Percentiles rank a stretch among this genome's conserved stretches.
phyloP scores from a whole-genome alignment of 2,113 vertebrate genomes.

The Meriones unguiculatus region DNA sequence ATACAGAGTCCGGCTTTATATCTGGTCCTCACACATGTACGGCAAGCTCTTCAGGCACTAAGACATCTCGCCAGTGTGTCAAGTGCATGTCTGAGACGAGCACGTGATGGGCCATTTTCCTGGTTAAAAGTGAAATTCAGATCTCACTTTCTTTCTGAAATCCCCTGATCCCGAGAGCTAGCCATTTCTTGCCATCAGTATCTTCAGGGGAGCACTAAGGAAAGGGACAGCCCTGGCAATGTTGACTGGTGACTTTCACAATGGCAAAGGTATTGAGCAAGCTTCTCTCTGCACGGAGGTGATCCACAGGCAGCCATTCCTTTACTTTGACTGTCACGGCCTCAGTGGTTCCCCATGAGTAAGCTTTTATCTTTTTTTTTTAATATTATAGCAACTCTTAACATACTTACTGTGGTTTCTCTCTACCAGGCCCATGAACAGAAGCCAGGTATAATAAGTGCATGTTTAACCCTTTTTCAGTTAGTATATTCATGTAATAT shows the following conservation, averaged over 20 bases:
- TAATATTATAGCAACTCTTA: conserved; percentile 9
- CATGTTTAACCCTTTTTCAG: conserved; percentile 15
- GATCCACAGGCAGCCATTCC: neutral
- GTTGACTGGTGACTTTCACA: neutral
- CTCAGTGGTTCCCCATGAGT: neutral
- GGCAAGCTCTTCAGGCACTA: neutral
- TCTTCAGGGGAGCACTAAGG: neutral
- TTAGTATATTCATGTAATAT: too few relatives aligned
- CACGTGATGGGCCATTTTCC: neutral
- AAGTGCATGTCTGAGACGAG: neutral
- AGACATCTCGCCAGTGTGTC: neutral
- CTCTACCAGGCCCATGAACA: neutral
- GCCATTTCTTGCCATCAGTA: neutral
- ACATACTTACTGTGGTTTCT: conserved; percentile 29
- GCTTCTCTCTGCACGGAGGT: neutral
- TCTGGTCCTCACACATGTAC: neutral
- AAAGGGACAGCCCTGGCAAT: neutral
- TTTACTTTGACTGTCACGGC: neutral
- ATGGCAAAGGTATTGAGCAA: neutral
- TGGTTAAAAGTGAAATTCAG: neutral
- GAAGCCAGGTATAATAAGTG: neutral
- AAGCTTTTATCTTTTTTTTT: neutral
- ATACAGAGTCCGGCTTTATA: neutral
- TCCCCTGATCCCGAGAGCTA: too few relatives aligned
- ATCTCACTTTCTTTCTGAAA: neutral